phyloP scores from a whole-genome alignment of 2,888 invertebrate genomes.

The Andrena bucephala region DNA sequence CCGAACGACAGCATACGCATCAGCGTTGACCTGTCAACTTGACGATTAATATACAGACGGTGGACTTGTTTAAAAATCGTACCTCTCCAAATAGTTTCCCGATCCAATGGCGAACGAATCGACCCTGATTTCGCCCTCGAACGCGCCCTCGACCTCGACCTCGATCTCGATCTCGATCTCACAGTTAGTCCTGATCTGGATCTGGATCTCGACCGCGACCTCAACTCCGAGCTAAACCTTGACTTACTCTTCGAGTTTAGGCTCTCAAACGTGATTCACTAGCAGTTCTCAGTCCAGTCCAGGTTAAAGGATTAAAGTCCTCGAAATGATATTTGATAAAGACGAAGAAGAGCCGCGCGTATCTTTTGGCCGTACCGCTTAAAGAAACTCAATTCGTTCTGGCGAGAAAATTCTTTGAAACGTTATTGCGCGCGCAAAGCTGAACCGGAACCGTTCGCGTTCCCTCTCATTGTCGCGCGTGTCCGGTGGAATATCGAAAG shows the following conservation, averaged over 20 bases:
- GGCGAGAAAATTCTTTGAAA: neutral
- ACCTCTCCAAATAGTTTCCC: conserved; percentile 1
- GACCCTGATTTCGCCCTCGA: conserved; percentile 41
- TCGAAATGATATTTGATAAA: neutral
- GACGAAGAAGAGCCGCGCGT: neutral
- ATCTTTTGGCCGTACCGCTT: too few relatives aligned
- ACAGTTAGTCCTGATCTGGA: conserved; percentile 39
- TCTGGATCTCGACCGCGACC: conserved; percentile 38
- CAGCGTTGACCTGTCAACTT: too few relatives aligned
- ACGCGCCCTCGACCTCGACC: conserved; percentile 24
- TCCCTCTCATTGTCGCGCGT: conserved; percentile 10
- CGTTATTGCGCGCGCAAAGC: neutral
- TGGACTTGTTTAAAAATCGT: neutral
- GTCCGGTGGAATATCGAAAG: conserved; percentile 8
- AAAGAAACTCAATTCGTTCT: too few relatives aligned
- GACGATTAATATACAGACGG: too few relatives aligned
- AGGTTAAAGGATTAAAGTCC: neutral
- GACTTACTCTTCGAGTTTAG: conserved; percentile 23
- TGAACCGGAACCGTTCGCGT: neutral
- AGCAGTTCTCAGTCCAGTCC: neutral
- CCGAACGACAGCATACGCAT: too few relatives aligned
- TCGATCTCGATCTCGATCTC: conserved; percentile 41
- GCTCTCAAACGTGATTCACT: conserved; percentile 6
- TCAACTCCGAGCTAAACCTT: neutral
- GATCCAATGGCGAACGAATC: neutral